Conservation (phyloP, 2,113 vertebrate genomes). For the Halichoeres trimaculatus region DNA sequence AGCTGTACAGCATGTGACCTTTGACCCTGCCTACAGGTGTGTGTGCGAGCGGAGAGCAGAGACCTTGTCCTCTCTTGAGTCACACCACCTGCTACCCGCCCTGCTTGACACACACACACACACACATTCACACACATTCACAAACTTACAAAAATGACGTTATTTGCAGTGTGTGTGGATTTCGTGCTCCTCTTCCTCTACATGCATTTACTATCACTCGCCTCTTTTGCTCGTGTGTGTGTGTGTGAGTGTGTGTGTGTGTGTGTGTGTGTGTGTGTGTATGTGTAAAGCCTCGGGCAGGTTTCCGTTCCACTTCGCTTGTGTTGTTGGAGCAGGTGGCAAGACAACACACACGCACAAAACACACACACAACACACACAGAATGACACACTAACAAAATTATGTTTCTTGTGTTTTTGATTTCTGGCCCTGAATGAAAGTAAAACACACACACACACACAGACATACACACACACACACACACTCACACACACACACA, state of each 20-base stretch:
- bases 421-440: slow-evolving; percentile 47
- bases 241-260: slow-evolving; percentile 29
- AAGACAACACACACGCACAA: slow-evolving; percentile 33
- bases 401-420: slow-evolving; percentile 49
- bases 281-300: slow-evolving; percentile 56
- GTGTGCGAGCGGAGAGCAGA: slow-evolving; percentile 19
- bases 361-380: slow-evolving; percentile 22
- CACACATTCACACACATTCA: neutral
- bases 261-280: slow-evolving; percentile 27
- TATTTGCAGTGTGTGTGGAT: slow-evolving; percentile 1
- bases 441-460: slow-evolving; percentile 37
- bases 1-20: slow-evolving; percentile 65
- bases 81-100: slow-evolving; percentile 56
- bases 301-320: slow-evolving; percentile 72
- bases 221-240: slow-evolving; percentile 29
- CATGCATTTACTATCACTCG: slow-evolving; percentile 43
- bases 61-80: slow-evolving; percentile 42
- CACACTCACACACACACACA: slow-evolving; percentile 15
- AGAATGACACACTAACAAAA: slow-evolving; percentile 34
- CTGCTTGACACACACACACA: slow-evolving; percentile 19
- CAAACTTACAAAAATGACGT: neutral
- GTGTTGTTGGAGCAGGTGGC: slow-evolving; percentile 71
- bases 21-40: slow-evolving; percentile 57
- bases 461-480: slow-evolving; percentile 38
- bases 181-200: slow-evolving; percentile 14